phyloP scores from a whole-genome alignment of 1,140 invertebrate genomes.

The Drosophila pseudoananassae region DNA sequence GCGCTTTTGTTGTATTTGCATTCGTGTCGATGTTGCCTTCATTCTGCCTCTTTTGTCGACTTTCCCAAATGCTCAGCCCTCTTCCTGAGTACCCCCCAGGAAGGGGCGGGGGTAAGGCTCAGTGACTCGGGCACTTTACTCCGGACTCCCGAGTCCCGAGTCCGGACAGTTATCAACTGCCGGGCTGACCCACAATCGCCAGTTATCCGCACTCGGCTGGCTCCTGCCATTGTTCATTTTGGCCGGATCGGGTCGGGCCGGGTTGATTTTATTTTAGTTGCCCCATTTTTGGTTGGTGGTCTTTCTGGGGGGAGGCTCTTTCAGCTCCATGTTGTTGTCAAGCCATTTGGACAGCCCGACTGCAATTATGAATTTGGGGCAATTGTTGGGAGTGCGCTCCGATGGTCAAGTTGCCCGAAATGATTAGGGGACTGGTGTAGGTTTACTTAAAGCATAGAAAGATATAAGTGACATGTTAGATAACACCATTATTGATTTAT shows the following conservation, averaged over 20 bases:
- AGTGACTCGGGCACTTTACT: constrained; percentile 17
- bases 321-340: constrained; percentile 26
- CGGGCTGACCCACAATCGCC: constrained; percentile 38
- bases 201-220: constrained; percentile 36
- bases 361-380: constrained; percentile 77
- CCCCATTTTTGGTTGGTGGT: constrained; percentile 45
- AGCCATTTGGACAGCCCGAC: constrained; percentile 43
- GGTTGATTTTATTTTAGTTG: constrained; percentile 54
- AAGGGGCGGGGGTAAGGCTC: constrained; percentile 10
- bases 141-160: background rate
- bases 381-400: constrained; percentile 60
- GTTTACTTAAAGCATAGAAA: too few species aligned
- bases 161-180: constrained; percentile 41
- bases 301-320: background rate
- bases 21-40: constrained; percentile 53
- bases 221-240: constrained; percentile 51
- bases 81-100: constrained; percentile 2
- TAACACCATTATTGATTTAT: constrained; percentile 29
- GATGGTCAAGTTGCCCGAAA: too few species aligned
- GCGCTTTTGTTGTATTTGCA: constrained; percentile 61
- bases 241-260: constrained; percentile 32
- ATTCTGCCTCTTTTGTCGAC: constrained; percentile 51
- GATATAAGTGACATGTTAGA: constrained; percentile 4
- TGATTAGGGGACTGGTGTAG: too few species aligned
- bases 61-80: constrained; percentile 49